Evolutionary conservation across 30 jellyfish, hydroid and myxozoan genomes (phyloP), one percentile per base, ranked within the genome.

Genomic region (Aurelia coerulea): DNA sequence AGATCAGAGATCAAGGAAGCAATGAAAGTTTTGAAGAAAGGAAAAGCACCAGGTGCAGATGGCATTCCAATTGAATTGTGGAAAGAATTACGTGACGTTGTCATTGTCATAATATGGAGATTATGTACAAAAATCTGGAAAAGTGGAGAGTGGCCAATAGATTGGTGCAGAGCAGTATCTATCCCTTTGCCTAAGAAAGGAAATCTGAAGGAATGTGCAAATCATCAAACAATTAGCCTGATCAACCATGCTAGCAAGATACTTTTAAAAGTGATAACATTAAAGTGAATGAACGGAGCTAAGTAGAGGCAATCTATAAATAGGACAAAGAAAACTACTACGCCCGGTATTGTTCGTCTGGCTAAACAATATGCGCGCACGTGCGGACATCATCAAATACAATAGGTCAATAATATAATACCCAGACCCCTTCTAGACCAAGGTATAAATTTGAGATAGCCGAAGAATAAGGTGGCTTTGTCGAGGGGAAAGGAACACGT

Each of bases 181-280:
- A 12, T 74, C 17, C 33, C 18, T 74, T 12, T 75, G 76, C 39
- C 49, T 53, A 37, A 33, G 84, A 74, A 53, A 50, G 72, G 84
- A 33, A 49, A 74, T 74, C 73, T 74, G 72, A 74, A 74, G 72
- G 58, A 74, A 74, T 74, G 84, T 49, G 58, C 84, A 41, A 74
- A 74, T 18, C 49, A 74, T 49, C 35, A 75, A 74, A 49, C 84
- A 33, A 74, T 74, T 68, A 68, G 80, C 41, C 59, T 65, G 39
- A 65, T 65, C 75, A 65, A 31, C 75, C 75, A 65, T 65, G 39
- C 32, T 16, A 65, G 75, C 41, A 18, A 65, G 75, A 31, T 65
- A n/a, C 75, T 13, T 16, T 31, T 65, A 31, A 65, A 65, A 23
- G 29, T 23, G 29, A 23, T 23, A 23, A 23, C 29, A 23, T 23